These are phyloP conservation scores for Drosophila nr. perissopoda DNA, from an alignment of 2,888 invertebrate genomes.

Conservation along the genomic window DNA sequence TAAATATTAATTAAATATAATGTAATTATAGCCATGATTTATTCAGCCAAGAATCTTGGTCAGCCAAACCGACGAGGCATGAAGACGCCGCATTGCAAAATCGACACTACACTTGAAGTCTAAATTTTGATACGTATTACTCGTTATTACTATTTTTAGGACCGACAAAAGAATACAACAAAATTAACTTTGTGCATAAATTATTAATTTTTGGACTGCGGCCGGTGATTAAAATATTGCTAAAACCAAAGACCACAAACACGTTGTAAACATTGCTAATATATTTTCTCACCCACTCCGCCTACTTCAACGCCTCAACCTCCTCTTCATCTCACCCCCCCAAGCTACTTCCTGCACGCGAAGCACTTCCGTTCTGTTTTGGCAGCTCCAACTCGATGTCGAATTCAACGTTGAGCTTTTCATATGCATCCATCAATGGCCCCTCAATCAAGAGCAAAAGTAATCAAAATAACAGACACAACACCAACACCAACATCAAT, in stretches of 20 bases:
- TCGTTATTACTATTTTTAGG: slow-evolving; percentile 19
- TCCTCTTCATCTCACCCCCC: not conserved
- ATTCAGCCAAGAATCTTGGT: slow-evolving; percentile 70
- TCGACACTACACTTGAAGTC: slow-evolving; percentile 45
- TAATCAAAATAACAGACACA: slow-evolving; percentile 61
- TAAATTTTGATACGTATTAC: slow-evolving; percentile 15
- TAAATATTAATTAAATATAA: slow-evolving; percentile 72
- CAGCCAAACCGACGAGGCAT: slow-evolving; percentile 66
- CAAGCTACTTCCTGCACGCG: slow-evolving; percentile 64
- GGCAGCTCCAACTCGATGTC: slow-evolving; percentile 26
- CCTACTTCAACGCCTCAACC: slow-evolving; percentile 1
- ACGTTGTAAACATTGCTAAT: slow-evolving; percentile 40
- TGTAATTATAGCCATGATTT: slow-evolving; percentile 67
- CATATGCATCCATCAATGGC: slow-evolving; percentile 60
- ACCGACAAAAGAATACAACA: slow-evolving; percentile 8
- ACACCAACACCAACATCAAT: slow-evolving; percentile 35
- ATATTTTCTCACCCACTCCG: slow-evolving; percentile 29
- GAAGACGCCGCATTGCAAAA: slow-evolving; percentile 63
- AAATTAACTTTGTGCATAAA: slow-evolving; percentile 51
- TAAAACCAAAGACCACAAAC: slow-evolving; percentile 14
- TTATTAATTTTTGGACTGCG: slow-evolving; percentile 48
- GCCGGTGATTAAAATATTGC: slow-evolving; percentile 27
- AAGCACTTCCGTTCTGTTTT: slow-evolving; percentile 70
- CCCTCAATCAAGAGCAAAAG: slow-evolving; percentile 74
- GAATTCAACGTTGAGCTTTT: slow-evolving; percentile 15